Evolutionary conservation across 2,797 vertebrate genomes (phyloP).

Genomic region (Phalloptychus januarius): DNA sequence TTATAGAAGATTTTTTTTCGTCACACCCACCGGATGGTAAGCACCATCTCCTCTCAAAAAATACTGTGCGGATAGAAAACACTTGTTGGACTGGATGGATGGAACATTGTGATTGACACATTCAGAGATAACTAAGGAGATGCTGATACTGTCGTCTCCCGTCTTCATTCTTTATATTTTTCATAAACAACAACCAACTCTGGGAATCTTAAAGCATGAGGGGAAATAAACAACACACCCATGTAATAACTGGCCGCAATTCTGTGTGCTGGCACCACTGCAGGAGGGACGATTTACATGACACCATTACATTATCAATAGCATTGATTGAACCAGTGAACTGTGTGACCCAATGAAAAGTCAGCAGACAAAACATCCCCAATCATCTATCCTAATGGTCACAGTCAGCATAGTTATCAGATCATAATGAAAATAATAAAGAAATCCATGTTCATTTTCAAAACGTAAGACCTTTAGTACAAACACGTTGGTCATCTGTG

Average conservation of each 20-base stretch:
- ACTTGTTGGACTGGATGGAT: not conserved
- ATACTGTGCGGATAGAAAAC: not conserved
- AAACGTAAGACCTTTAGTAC: not conserved
- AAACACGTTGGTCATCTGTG: not conserved
- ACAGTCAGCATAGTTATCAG: not conserved
- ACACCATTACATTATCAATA: slow-evolving; percentile 4
- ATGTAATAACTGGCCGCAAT: not conserved
- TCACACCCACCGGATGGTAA: not conserved
- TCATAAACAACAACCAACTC: not conserved
- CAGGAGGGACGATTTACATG: not conserved
- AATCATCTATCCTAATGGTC: not conserved
- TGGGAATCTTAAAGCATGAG: not conserved
- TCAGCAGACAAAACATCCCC: not conserved
- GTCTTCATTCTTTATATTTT: slow-evolving; percentile 16
- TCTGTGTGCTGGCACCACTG: not conserved
- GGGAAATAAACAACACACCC: not conserved
- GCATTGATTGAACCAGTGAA: slow-evolving; percentile 4
- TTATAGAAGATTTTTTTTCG: not conserved
- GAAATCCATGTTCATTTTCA: not conserved
- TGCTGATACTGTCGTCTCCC: not conserved
- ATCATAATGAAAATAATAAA: not conserved
- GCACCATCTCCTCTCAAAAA: not conserved
- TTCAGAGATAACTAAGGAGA: not conserved
- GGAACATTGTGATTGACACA: not conserved
- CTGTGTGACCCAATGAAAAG: not conserved